phyloP scores from a whole-genome alignment of 2,113 vertebrate species.

The Phasianus colchicus region DNA sequence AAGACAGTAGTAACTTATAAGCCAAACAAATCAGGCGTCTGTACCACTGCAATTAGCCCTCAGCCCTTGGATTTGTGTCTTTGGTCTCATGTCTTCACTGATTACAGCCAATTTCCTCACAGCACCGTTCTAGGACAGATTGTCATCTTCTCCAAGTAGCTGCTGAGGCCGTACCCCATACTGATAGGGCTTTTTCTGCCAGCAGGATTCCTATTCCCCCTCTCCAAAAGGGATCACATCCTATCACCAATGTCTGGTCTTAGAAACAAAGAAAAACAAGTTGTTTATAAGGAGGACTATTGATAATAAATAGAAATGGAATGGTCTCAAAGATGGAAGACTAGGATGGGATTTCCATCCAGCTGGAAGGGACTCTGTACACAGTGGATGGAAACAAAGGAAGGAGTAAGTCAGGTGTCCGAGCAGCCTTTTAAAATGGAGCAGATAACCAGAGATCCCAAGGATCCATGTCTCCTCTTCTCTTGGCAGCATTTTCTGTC shows the following conservation, averaged over 20 bases:
- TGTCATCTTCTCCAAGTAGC: background rate
- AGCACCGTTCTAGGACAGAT: background rate
- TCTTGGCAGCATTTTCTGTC: background rate
- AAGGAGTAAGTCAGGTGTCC: background rate
- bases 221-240: background rate
- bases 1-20: background rate
- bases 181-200: background rate
- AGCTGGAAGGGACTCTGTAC: background rate
- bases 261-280: background rate
- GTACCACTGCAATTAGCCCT: background rate
- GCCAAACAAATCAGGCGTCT: background rate
- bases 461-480: background rate
- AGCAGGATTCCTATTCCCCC: background rate
- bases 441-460: background rate
- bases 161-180: background rate
- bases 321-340: background rate
- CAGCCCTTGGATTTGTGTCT: background rate
- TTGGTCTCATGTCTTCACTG: background rate
- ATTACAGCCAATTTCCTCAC: background rate
- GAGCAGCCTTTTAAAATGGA: background rate
- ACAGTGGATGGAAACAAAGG: background rate
- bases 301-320: background rate
- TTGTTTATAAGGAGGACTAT: background rate
- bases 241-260: background rate
- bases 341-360: background rate